phyloP scores from a whole-genome alignment of 2,113 vertebrate species.

The Sylvia atricapilla region DNA sequence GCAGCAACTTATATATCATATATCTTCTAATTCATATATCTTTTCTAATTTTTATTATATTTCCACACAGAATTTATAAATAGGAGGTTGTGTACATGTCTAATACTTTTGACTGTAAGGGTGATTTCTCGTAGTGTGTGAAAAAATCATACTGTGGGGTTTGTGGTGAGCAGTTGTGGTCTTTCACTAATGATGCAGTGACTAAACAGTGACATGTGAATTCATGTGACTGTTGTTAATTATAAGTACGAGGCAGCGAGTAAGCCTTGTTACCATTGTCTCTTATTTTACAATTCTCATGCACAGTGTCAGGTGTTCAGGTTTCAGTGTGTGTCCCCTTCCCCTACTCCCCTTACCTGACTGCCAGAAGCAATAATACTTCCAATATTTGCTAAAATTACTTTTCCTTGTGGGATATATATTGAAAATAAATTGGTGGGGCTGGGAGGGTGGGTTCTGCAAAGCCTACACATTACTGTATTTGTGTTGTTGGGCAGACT shows the following conservation, averaged over 20 bases:
- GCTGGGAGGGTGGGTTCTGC: neutral
- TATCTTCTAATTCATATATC: neutral
- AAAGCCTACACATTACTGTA: neutral
- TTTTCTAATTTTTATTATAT: neutral
- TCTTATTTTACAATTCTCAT: neutral
- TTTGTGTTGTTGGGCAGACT: neutral
- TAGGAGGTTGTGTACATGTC: neutral
- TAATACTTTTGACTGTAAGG: neutral
- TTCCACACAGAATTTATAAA: neutral
- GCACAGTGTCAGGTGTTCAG: neutral
- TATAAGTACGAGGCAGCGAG: neutral
- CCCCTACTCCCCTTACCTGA: neutral
- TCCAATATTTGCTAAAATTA: neutral
- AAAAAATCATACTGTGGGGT: neutral
- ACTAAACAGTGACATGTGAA: neutral
- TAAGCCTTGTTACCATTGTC: neutral
- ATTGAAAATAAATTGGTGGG: neutral
- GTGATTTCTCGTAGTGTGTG: neutral
- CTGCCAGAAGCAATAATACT: neutral
- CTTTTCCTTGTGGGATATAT: neutral
- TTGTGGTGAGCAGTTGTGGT: neutral
- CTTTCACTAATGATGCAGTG: neutral
- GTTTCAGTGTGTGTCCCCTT: neutral
- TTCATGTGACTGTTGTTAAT: conserved; percentile 5
- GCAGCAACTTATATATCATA: neutral